These are phyloP conservation scores for Nycticorax nycticorax DNA, from an alignment of 2,113 vertebrate species.

Conservation along the genomic window DNA sequence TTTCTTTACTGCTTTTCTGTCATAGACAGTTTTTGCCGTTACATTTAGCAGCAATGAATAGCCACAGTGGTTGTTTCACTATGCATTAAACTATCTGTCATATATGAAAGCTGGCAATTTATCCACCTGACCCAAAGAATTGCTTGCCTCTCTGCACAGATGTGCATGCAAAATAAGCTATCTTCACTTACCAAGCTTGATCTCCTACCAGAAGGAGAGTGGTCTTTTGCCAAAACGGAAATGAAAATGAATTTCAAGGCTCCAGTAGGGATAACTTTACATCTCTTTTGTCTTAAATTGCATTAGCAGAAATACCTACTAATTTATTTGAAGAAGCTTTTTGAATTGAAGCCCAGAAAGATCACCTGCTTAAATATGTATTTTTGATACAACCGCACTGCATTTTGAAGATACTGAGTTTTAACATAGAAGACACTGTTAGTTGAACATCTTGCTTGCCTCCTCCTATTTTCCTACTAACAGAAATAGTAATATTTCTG, in stretches of 20 bases:
- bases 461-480: neutral
- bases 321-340: neutral
- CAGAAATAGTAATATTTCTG: conserved; percentile 2
- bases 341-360: conserved; percentile 25
- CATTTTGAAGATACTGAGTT: neutral
- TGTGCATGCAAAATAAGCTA: neutral
- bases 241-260: neutral
- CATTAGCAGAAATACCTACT: neutral
- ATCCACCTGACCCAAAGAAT: neutral
- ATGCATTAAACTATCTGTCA: conserved; percentile 50
- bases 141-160: conserved; percentile 2
- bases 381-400: neutral
- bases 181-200: neutral
- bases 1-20: neutral
- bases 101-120: conserved; percentile 35
- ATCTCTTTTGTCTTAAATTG: neutral
- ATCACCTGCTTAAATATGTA: neutral
- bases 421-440: neutral
- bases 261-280: neutral
- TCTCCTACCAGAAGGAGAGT: neutral
- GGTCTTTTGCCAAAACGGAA: conserved; percentile 6
- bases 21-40: neutral
- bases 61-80: conserved; percentile 24
- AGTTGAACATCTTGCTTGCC: neutral
- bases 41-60: neutral